Conservation (phyloP, 2,797 vertebrate species). For the Taenioides sp. region DNA sequence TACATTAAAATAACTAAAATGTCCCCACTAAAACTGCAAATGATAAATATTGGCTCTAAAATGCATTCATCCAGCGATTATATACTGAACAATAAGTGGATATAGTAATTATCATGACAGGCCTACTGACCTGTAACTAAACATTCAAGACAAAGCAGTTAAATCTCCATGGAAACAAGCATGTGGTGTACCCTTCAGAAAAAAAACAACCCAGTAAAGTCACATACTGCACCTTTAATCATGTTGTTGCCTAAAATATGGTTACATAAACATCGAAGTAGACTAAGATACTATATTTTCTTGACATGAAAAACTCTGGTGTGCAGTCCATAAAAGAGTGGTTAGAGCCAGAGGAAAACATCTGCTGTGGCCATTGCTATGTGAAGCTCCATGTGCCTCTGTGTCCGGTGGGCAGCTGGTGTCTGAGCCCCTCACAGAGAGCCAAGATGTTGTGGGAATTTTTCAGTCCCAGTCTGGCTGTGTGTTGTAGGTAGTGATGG, state of each 20-base stretch:
- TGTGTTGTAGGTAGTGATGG: conserved; percentile 40
- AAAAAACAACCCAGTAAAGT: background rate
- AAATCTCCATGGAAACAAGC: too few relatives aligned
- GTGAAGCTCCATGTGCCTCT: conserved; percentile 26
- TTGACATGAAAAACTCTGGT: background rate
- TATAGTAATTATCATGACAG: too few relatives aligned
- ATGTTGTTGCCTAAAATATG: too few relatives aligned
- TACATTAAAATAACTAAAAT: too few relatives aligned
- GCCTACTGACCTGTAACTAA: too few relatives aligned
- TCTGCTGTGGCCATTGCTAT: conserved; percentile 20
- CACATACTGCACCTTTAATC: background rate
- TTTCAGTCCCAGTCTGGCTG: conserved; percentile 35
- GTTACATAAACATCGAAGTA: background rate
- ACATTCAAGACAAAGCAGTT: too few relatives aligned
- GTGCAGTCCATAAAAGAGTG: conserved; percentile 9
- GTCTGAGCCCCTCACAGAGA: conserved; percentile 19
- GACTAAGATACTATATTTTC: background rate
- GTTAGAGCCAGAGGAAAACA: conserved; percentile 8
- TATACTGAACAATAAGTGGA: too few relatives aligned
- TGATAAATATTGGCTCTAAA: too few relatives aligned
- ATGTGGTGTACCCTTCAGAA: background rate
- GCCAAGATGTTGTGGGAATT: conserved; percentile 37
- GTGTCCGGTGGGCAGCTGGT: conserved; percentile 36
- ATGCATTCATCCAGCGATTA: too few relatives aligned
- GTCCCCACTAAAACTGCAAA: too few relatives aligned